phyloP scores from a whole-genome alignment of 1,140 invertebrate species.

The Heliconius eleuchia region DNA sequence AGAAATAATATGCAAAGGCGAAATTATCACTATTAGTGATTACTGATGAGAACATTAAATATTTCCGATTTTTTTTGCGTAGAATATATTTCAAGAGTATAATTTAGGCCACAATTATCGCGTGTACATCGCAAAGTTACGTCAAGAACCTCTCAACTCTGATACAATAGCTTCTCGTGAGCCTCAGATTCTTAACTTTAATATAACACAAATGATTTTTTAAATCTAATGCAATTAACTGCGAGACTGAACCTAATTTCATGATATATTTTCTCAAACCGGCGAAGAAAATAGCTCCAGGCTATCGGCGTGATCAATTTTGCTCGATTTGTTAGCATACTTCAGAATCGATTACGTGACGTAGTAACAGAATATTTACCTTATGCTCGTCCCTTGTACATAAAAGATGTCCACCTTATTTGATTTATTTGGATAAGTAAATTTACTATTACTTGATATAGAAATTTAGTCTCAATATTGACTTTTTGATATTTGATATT shows the following conservation, averaged over 20 bases:
- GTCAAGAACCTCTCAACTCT: too few relatives aligned
- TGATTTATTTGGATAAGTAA: conserved; percentile 8
- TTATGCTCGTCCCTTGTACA: conserved; percentile 14
- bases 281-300: conserved; percentile 41
- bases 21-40: too few relatives aligned
- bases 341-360: conserved; percentile 50
- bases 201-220: background rate
- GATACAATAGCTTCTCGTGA: background rate
- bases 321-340: conserved; percentile 45
- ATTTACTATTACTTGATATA: conserved; percentile 11
- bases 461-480: background rate
- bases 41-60: too few relatives aligned
- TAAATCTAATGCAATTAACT: conserved; percentile 17
- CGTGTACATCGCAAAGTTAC: too few relatives aligned
- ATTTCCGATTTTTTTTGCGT: too few relatives aligned
- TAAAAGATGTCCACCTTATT: conserved; percentile 12
- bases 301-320: conserved; percentile 47
- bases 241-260: conserved; percentile 29
- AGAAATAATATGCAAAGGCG: too few relatives aligned
- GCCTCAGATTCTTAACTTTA: background rate
- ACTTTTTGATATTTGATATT: background rate
- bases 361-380: conserved; percentile 29
- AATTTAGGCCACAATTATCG: too few relatives aligned
- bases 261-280: conserved; percentile 41
- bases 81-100: too few relatives aligned